Conservation (phyloP, 1,140 invertebrate genomes). For the Listronotus oregonensis region DNA sequence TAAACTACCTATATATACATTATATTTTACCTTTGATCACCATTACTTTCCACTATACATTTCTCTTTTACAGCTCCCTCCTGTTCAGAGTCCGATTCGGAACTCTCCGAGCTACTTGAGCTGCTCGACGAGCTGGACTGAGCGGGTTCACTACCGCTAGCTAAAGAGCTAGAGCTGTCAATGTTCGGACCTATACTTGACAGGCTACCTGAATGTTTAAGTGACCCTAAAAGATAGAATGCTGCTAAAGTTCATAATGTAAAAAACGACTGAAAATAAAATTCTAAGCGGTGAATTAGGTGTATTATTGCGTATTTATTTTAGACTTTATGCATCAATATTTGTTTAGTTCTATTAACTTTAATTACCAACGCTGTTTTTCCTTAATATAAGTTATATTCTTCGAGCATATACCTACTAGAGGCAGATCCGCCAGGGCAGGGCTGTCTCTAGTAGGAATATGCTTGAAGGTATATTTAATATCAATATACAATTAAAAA, state of each 20-base stretch:
- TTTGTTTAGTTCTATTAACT: too few relatives aligned
- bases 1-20: too few relatives aligned
- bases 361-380: too few relatives aligned
- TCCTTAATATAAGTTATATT: too few relatives aligned
- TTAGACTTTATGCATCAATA: neutral
- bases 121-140: conserved; percentile 25
- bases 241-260: neutral
- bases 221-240: conserved; percentile 37
- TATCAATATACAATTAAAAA: conserved; percentile 1
- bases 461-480: too few relatives aligned
- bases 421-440: neutral
- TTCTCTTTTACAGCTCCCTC: conserved; percentile 17
- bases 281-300: neutral
- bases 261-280: neutral
- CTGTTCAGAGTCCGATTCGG: conserved; percentile 35
- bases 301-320: neutral
- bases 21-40: neutral
- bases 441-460: too few relatives aligned
- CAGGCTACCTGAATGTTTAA: conserved; percentile 58
- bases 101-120: conserved; percentile 29
- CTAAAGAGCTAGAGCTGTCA: conserved; percentile 67
- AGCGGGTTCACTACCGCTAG: conserved; percentile 43
- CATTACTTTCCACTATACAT: neutral
- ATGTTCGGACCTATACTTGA: conserved; percentile 71
- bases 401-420: too few relatives aligned